phyloP scores from a whole-genome alignment of 2,888 invertebrate genomes.

The Ochropacha duplaris region DNA sequence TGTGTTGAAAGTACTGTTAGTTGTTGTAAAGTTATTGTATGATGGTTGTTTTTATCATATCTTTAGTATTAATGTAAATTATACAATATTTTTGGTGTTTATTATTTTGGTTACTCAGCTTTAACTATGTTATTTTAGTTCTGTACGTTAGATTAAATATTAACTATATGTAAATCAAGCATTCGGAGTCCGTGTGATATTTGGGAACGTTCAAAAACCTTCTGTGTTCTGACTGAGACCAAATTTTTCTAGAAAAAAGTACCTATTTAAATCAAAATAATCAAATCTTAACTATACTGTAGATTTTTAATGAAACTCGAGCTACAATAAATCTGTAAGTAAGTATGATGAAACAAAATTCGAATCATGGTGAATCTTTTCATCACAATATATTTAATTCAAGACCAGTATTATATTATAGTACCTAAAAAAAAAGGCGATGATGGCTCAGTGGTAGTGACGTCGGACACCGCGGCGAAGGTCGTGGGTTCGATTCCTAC shows the following conservation, averaged over 20 bases:
- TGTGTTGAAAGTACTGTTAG: not conserved
- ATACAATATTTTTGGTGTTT: constrained; percentile 20
- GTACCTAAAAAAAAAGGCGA: too few species aligned
- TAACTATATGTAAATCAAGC: too few species aligned
- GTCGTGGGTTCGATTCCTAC: too few species aligned
- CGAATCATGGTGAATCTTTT: not conserved
- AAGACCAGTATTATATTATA: too few species aligned
- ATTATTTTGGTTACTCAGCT: constrained; percentile 42
- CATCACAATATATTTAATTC: not conserved
- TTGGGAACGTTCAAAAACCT: constrained; percentile 12
- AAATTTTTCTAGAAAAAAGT: constrained; percentile 29
- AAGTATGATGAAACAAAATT: not conserved
- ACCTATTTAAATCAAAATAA: constrained; percentile 15
- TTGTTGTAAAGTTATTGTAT: constrained; percentile 12
- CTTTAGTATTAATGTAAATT: constrained; percentile 16
- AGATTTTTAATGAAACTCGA: constrained; percentile 40
- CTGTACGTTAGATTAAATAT: not conserved
- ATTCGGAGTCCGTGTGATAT: not conserved
- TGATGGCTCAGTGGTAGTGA: too few species aligned
- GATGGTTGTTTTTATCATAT: constrained; percentile 28
- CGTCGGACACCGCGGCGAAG: too few species aligned
- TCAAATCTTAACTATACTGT: constrained; percentile 39
- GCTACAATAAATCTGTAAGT: constrained; percentile 5
- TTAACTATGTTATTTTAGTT: constrained; percentile 26
- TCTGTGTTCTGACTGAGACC: constrained; percentile 50